phyloP scores from a whole-genome alignment of 37 sponge, comb jelly and placozoan species.

The Tethya wilhelma region DNA sequence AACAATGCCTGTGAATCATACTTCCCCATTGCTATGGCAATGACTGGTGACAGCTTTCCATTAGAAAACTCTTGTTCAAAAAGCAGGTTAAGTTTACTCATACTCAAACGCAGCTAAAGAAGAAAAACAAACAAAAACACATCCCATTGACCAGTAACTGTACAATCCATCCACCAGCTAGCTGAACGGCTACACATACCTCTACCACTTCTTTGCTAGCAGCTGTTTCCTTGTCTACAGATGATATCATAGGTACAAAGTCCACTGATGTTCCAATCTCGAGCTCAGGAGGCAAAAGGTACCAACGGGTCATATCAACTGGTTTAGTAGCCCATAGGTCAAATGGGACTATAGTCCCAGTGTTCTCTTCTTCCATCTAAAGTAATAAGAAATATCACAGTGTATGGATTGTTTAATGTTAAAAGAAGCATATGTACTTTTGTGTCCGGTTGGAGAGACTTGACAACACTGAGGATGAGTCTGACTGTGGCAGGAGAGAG shows the following conservation, averaged over 20 bases:
- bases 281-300: not conserved
- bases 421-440: constrained; percentile 7
- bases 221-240: not conserved
- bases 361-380: constrained; percentile 6
- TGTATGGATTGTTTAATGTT: not conserved
- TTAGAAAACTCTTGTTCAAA: constrained; percentile 37
- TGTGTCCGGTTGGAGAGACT: constrained; percentile 23
- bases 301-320: constrained; percentile 12
- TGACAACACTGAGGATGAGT: constrained; percentile 46
- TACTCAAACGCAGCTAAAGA: constrained; percentile 14
- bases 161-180: not conserved
- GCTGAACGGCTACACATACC: not conserved
- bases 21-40: constrained; percentile 45
- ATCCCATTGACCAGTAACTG: not conserved
- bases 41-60: constrained; percentile 19
- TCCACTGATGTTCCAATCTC: constrained; percentile 12
- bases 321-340: constrained; percentile 30
- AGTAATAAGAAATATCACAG: not conserved
- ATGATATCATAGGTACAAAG: not conserved
- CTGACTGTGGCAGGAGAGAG: constrained; percentile 71
- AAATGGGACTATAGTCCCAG: constrained; percentile 26
- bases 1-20: constrained; percentile 9
- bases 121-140: not conserved
- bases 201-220: not conserved
- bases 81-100: constrained; percentile 7